Percentiles rank a stretch among this genome's conserved stretches.
These are phyloP conservation scores for Portevinia maculata DNA, from an alignment of 2,888 invertebrate species.

Conservation along the genomic window DNA sequence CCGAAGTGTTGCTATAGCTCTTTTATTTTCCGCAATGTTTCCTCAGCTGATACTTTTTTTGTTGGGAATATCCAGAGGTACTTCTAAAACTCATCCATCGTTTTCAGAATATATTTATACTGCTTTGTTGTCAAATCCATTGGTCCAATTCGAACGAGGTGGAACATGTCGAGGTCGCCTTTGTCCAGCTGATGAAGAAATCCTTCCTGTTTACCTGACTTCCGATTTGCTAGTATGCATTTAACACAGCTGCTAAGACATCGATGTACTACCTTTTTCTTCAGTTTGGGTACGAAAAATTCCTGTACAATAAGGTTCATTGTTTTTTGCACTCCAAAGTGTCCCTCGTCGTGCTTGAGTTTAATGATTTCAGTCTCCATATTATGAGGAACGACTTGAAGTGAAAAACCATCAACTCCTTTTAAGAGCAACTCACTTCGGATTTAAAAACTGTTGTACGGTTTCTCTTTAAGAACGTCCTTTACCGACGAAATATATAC, in stretches of 20 bases:
- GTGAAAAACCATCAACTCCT: conserved; percentile 5
- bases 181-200: too few species aligned
- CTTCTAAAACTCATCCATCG: too few species aligned
- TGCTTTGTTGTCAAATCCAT: too few species aligned
- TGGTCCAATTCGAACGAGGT: conserved; percentile 10
- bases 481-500: too few species aligned
- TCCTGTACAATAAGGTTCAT: neutral
- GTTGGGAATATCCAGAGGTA: too few species aligned
- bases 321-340: conserved; percentile 3
- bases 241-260: conserved; percentile 4
- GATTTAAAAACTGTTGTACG: too few species aligned
- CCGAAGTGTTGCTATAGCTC: too few species aligned
- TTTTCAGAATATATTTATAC: too few species aligned
- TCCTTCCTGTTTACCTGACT: too few species aligned
- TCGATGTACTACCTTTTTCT: conserved; percentile 6
- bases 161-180: conserved; percentile 7
- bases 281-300: conserved; percentile 3
- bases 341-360: conserved; percentile 17
- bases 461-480: too few species aligned
- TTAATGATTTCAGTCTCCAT: too few species aligned
- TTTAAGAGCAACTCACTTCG: conserved; percentile 9
- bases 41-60: conserved; percentile 9
- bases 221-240: conserved; percentile 20
- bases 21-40: too few species aligned
- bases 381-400: conserved; percentile 12